These are phyloP conservation scores for Mythimna lalbum DNA, from an alignment of 2,888 invertebrate genomes.

Conservation along the genomic window DNA sequence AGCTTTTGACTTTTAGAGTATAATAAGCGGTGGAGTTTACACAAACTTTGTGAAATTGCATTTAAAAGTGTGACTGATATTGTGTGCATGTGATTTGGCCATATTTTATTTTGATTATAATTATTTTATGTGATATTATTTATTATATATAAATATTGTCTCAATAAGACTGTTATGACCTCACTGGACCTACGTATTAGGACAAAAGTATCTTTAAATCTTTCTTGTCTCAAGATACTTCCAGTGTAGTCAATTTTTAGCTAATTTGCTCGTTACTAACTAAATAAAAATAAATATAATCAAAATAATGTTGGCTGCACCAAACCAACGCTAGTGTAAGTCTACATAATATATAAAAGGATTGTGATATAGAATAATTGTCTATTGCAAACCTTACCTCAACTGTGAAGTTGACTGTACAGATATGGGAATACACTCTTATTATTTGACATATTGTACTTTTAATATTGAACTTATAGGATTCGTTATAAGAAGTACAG, in stretches of 20 bases:
- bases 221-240: constrained; percentile 10
- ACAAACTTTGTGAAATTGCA: constrained; percentile 68
- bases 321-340: constrained; percentile 74
- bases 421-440: constrained; percentile 43
- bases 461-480: constrained; percentile 52
- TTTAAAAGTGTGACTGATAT: constrained; percentile 75
- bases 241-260: constrained; percentile 29
- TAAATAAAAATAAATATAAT: constrained; percentile 55
- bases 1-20: constrained; percentile 12
- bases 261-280: constrained; percentile 18
- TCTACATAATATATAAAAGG: constrained; percentile 74
- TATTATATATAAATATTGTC: constrained; percentile 44
- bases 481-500: constrained; percentile 54
- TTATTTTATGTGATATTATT: constrained; percentile 53
- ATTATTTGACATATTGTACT: constrained; percentile 53
- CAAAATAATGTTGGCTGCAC: constrained; percentile 66
- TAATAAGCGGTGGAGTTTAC: constrained; percentile 50
- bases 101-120: constrained; percentile 67
- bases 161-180: constrained; percentile 45
- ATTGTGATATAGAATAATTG: constrained; percentile 85
- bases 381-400: constrained; percentile 74
- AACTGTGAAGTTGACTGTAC: constrained; percentile 50
- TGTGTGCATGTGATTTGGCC: constrained; percentile 66
- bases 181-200: constrained; percentile 16
- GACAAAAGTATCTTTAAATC: constrained; percentile 30